phyloP scores from a whole-genome alignment of 2,888 invertebrate genomes.

The Acanthococcus lagerstroemiae region DNA sequence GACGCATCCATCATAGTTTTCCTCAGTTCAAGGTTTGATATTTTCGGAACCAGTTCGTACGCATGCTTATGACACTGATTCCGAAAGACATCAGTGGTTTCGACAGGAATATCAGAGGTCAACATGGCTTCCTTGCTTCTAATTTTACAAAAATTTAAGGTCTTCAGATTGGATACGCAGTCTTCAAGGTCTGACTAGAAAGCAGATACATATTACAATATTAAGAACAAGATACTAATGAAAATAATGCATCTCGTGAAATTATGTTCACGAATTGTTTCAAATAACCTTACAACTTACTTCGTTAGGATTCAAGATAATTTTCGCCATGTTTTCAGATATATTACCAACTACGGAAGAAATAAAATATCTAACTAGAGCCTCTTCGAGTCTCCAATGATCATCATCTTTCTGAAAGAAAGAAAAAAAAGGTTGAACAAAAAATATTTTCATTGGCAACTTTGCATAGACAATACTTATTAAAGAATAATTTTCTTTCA shows the following conservation, averaged over 20 bases:
- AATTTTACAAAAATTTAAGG: constrained; percentile 3
- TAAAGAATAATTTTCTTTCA: not conserved
- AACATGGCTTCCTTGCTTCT: not conserved
- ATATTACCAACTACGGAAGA: constrained; percentile 51
- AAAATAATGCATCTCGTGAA: too few relatives aligned
- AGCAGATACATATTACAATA: too few relatives aligned
- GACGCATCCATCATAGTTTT: not conserved
- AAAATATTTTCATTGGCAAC: not conserved
- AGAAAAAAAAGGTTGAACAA: not conserved
- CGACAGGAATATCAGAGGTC: too few relatives aligned
- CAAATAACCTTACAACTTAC: too few relatives aligned
- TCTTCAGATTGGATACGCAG: not conserved
- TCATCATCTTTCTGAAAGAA: constrained; percentile 14
- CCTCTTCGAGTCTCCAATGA: constrained; percentile 46
- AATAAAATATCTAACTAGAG: constrained; percentile 56
- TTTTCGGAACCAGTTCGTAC: not conserved
- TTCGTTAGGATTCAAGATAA: constrained; percentile 59
- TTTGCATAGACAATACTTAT: not conserved
- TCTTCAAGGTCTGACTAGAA: not conserved
- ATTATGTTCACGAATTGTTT: too few relatives aligned
- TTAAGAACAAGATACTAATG: too few relatives aligned
- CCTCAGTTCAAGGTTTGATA: not conserved
- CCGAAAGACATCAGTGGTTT: too few relatives aligned
- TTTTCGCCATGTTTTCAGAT: constrained; percentile 44
- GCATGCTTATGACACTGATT: too few relatives aligned